These are phyloP conservation scores for Misgurnus mizolepis DNA, from an alignment of 2,113 vertebrate genomes.

Conservation along the genomic window DNA sequence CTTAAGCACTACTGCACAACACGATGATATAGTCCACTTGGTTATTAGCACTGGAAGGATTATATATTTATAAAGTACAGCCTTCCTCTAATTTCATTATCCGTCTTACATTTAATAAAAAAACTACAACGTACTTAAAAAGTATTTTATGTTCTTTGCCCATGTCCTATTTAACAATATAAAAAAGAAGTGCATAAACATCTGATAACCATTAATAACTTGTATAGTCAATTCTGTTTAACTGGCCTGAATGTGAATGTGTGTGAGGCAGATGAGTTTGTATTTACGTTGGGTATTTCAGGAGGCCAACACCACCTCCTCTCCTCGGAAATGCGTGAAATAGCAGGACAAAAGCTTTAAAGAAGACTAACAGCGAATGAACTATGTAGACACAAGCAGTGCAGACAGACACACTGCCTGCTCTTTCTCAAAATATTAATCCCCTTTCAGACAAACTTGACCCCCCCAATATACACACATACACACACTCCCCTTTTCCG, in stretches of 20 bases:
- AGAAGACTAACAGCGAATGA: conserved; percentile 30
- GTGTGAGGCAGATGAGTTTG: not conserved
- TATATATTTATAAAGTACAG: too few relatives aligned
- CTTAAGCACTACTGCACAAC: too few relatives aligned
- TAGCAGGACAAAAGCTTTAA: conserved; percentile 46
- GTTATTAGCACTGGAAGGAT: too few relatives aligned
- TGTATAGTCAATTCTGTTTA: too few relatives aligned
- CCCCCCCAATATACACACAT: conserved; percentile 30
- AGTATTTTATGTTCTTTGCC: too few relatives aligned
- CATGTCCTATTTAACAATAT: too few relatives aligned
- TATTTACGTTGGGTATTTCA: not conserved
- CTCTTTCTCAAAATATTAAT: conserved; percentile 50
- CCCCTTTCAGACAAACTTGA: conserved; percentile 43
- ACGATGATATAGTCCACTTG: too few relatives aligned
- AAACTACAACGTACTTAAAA: too few relatives aligned
- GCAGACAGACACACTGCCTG: conserved; percentile 29
- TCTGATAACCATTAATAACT: too few relatives aligned
- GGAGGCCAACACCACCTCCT: conserved; percentile 1
- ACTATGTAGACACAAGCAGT: conserved; percentile 38
- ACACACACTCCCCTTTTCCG: conserved; percentile 40
- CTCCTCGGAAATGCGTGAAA: conserved; percentile 3
- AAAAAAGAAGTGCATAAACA: too few relatives aligned
- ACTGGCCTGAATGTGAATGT: not conserved
- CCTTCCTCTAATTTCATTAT: too few relatives aligned
- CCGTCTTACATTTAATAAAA: too few relatives aligned